phyloP scores from a whole-genome alignment of 1,140 invertebrate species.

The Leptestheria dahalacensis region DNA sequence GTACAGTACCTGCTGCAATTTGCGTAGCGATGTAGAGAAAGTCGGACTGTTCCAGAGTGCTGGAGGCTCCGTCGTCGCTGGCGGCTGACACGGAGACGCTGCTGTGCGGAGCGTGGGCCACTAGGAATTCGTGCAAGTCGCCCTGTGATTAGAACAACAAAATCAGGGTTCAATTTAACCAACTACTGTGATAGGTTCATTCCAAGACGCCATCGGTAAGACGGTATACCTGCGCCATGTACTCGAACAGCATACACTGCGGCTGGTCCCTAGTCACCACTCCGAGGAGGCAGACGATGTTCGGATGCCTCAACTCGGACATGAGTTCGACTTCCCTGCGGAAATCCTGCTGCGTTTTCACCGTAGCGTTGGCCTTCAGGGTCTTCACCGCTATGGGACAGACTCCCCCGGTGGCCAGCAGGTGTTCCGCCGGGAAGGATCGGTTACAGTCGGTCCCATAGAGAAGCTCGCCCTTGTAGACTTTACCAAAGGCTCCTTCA shows the following conservation, averaged over 20 bases:
- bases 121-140: conserved; percentile 86
- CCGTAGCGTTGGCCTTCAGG: conserved; percentile 77
- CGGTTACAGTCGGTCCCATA: not conserved
- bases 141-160: conserved; percentile 38
- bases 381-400: conserved; percentile 86
- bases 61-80: conserved; percentile 44
- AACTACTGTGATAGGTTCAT: no score
- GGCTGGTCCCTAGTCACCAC: conserved; percentile 82
- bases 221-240: conserved; percentile 51
- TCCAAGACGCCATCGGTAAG: no score
- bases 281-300: conserved; percentile 87
- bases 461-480: conserved; percentile 11
- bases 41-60: conserved; percentile 57
- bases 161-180: not conserved
- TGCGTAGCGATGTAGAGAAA: conserved; percentile 73
- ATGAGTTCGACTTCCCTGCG: conserved; percentile 75
- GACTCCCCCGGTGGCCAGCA: conserved; percentile 29
- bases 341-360: conserved; percentile 83
- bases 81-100: conserved; percentile 33
- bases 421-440: conserved; percentile 31
- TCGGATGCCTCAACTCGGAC: conserved; percentile 82
- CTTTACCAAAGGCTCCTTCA: conserved; percentile 83
- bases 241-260: conserved; percentile 91
- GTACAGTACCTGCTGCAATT: conserved; percentile 65
- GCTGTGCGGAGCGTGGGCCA: conserved; percentile 64